A percentile compares a stretch with the other conserved stretches of the same genome.
These are phyloP conservation scores for Thereva unica DNA, from an alignment of 2,888 invertebrate genomes.

Conservation along the genomic window DNA sequence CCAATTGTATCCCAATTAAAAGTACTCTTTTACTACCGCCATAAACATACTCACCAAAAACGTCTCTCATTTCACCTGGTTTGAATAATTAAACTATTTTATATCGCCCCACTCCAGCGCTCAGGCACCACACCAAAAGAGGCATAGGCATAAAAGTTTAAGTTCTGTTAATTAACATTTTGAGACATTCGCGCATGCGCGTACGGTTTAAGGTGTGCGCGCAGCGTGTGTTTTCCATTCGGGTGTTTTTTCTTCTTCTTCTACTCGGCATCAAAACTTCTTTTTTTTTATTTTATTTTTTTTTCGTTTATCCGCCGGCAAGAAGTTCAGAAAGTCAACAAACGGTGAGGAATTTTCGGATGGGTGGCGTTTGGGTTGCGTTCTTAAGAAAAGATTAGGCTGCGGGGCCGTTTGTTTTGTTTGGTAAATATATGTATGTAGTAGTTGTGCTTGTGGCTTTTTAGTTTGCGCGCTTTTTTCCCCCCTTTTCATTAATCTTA, in stretches of 20 bases:
- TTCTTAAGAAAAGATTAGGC: background rate
- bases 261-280: background rate
- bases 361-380: constrained; percentile 2
- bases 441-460: too few relatives aligned
- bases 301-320: constrained; percentile 35
- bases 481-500: too few relatives aligned
- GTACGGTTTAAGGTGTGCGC: constrained; percentile 12
- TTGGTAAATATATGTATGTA: too few relatives aligned
- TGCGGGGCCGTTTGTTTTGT: too few relatives aligned
- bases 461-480: too few relatives aligned
- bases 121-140: too few relatives aligned
- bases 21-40: constrained; percentile 1
- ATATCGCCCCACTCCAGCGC: constrained; percentile 3
- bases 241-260: constrained; percentile 4
- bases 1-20: background rate
- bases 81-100: constrained; percentile 11
- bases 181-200: constrained; percentile 22
- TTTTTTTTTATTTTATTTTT: too few relatives aligned
- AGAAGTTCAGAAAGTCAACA: constrained; percentile 40
- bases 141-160: too few relatives aligned
- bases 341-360: constrained; percentile 37
- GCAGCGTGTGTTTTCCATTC: constrained; percentile 24
- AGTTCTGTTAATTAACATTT: constrained; percentile 17
- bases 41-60: background rate
- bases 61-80: constrained; percentile 20